Evolutionary conservation across 2,888 invertebrate genomes (phyloP).

Genomic region (Morpho deidamia): DNA sequence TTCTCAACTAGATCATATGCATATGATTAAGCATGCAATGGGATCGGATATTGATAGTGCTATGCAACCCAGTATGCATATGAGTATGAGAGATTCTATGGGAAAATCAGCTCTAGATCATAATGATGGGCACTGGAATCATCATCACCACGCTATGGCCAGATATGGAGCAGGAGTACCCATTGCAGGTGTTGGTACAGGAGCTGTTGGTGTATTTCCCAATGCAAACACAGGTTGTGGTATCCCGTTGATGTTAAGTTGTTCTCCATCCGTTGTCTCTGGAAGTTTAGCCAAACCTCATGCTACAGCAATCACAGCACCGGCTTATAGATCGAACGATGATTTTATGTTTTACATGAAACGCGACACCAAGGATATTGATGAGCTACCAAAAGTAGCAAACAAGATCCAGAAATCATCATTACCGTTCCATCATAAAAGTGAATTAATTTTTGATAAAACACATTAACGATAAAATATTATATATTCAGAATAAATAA

Average conservation of each 20-base stretch:
- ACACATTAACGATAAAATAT: slow-evolving; percentile 1
- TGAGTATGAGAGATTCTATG: slow-evolving; percentile 41
- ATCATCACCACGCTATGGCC: slow-evolving; percentile 36
- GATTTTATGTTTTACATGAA: slow-evolving; percentile 52
- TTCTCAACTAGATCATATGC: slow-evolving; percentile 12
- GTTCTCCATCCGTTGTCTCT: slow-evolving; percentile 59
- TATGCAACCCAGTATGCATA: slow-evolving; percentile 34
- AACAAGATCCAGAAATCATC: slow-evolving; percentile 25
- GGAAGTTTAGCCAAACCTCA: slow-evolving; percentile 54
- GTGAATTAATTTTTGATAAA: slow-evolving; percentile 17
- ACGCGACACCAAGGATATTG: slow-evolving; percentile 44
- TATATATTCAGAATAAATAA: not conserved
- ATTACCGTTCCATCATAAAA: slow-evolving; percentile 16
- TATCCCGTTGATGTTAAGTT: slow-evolving; percentile 63
- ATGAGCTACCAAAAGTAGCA: slow-evolving; percentile 14
- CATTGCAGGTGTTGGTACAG: slow-evolving; percentile 18
- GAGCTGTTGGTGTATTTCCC: slow-evolving; percentile 59
- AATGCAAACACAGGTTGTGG: slow-evolving; percentile 58
- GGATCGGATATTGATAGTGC: slow-evolving; percentile 37
- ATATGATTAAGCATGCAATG: slow-evolving; percentile 35
- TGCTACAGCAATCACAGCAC: slow-evolving; percentile 34
- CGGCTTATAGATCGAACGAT: slow-evolving; percentile 51
- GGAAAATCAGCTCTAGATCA: slow-evolving; percentile 32
- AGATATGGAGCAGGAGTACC: slow-evolving; percentile 41
- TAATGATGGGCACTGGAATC: slow-evolving; percentile 42